Base-by-base conservation (phyloP, 2,113 vertebrate species). In the Vulpes ferrilata region DNA sequence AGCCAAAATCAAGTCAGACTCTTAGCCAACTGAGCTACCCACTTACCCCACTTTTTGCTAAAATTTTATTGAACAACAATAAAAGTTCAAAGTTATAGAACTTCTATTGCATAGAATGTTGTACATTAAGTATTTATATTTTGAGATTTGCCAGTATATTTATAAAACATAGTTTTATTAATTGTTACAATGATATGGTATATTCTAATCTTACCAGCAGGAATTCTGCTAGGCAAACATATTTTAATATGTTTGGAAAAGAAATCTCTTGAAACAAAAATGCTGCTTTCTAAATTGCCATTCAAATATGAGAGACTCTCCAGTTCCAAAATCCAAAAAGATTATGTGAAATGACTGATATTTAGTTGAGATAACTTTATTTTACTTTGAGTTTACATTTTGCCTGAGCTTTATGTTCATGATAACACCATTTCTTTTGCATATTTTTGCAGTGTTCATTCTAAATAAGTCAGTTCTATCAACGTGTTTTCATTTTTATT, bases 171-270 rank as follows among this genome's bases (percentile, higher is more conserved):
- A 32, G 69, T 86, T 95, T 82, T 57, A 86, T 67, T 57, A 92
- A 65, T 51, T 89, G 48, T 7, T 79, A 53, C 0, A 59, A 69
- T 90, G 48, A 53, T 83, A 79, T 87, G 7, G 11, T 69, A 25
- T 90, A 51, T 32, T 86, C 25, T 51, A 83, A 71, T 55, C 20
- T 62, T 87, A 88, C 74, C 35, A 90, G 13, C 20, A 73, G 11
- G 22, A 3, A 67, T 79, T 88, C 30, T 90, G 60, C 15, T 79
- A 86, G 22, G 11, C 13, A 90, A 88, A 65, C 17, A 23, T 27
- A 93, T 48, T 89, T 97, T 74, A 95, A 35, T 38, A 59, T 89
- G 92, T 93, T 51, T 76, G 19, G 11, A 65, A 95, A 88, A 57
- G 4, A 71, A 95, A 38, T 51, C 19, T 67, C 65, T 90, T 62